Percentiles rank a stretch among this genome's conserved stretches.
phyloP scores from a whole-genome alignment of 2,113 vertebrate species.

The Arizona elegans region DNA sequence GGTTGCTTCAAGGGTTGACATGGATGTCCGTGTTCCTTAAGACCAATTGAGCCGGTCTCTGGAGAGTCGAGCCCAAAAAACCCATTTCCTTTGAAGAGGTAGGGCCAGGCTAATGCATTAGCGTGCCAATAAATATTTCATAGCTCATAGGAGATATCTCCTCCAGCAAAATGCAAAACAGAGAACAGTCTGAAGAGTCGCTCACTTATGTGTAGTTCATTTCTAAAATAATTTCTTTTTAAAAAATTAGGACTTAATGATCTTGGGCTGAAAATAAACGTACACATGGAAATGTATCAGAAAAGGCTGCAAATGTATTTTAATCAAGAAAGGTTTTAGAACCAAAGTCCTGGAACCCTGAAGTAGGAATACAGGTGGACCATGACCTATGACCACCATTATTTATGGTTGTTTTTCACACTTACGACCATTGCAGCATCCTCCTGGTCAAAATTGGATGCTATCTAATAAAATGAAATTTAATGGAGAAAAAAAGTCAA shows the following conservation, averaged over 20 bases:
- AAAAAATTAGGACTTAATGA: constrained; percentile 4
- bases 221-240: not conserved
- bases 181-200: not conserved
- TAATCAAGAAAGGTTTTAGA: not conserved
- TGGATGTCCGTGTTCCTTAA: constrained; percentile 31
- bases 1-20: constrained; percentile 15
- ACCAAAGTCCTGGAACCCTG: not conserved
- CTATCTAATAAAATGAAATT: too few relatives aligned
- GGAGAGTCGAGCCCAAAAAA: constrained; percentile 22
- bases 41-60: constrained; percentile 26
- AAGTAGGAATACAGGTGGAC: not conserved
- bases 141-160: constrained; percentile 44
- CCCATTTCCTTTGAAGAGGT: constrained; percentile 18
- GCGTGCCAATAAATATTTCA: constrained; percentile 60
- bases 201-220: constrained; percentile 21
- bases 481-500: too few relatives aligned
- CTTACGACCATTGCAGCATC: too few relatives aligned
- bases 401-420: too few relatives aligned
- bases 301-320: not conserved
- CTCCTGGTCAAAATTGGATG: too few relatives aligned
- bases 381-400: accelerated
- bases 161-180: constrained; percentile 34
- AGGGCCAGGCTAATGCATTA: constrained; percentile 31
- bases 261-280: not conserved
- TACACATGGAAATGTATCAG: not conserved